Evolutionary conservation across 2,888 invertebrate species (phyloP).

Genomic region (Acronicta alni): DNA sequence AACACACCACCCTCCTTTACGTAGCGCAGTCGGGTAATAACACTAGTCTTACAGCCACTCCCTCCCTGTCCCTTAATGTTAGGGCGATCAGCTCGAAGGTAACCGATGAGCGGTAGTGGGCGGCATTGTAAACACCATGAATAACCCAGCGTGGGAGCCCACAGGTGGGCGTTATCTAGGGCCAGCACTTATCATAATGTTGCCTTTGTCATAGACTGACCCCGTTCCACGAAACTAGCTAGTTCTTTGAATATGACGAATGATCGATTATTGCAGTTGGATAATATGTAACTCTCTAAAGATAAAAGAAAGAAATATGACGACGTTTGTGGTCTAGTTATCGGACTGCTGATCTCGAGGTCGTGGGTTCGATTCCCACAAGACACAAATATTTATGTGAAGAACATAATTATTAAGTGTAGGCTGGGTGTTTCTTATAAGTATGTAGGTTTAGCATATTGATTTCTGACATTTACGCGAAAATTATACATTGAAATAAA

Average conservation of each 20-base stretch:
- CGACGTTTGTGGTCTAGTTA: too few relatives aligned
- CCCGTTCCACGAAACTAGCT: not conserved
- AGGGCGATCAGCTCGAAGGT: constrained; percentile 35
- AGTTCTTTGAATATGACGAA: not conserved
- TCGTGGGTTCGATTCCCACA: too few relatives aligned
- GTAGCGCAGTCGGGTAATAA: too few relatives aligned
- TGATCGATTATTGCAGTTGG: not conserved
- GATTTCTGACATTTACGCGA: too few relatives aligned
- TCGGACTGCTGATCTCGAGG: too few relatives aligned
- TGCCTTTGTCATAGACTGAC: constrained; percentile 1
- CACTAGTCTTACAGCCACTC: not conserved
- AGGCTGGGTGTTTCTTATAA: too few relatives aligned
- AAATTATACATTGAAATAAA: too few relatives aligned
- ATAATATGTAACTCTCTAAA: not conserved
- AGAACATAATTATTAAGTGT: too few relatives aligned
- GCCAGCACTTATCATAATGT: not conserved
- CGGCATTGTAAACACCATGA: constrained; percentile 64
- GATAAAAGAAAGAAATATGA: too few relatives aligned
- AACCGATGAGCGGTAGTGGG: constrained; percentile 63
- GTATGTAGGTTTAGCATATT: too few relatives aligned
- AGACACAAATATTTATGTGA: too few relatives aligned
- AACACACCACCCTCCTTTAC: too few relatives aligned
- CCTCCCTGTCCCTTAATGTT: constrained; percentile 31
- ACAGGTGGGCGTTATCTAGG: constrained; percentile 15
- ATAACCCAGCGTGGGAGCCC: constrained; percentile 58